Conservation (phyloP, 2,797 vertebrate genomes). For the Catostomus latipinnis region DNA sequence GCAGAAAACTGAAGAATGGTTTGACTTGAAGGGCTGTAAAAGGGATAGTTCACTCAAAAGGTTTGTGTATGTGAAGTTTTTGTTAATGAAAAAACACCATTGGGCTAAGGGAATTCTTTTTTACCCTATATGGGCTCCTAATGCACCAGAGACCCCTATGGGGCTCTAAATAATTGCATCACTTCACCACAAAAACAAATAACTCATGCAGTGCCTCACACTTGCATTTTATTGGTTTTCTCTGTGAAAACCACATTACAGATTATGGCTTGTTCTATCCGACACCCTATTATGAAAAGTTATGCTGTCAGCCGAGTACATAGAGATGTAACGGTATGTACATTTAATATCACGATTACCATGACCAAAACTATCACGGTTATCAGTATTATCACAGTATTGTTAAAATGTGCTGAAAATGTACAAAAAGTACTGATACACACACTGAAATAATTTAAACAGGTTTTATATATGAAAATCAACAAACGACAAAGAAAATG, state of each 20-base stretch:
- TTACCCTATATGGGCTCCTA: background rate
- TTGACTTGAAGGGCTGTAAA: background rate
- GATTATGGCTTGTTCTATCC: background rate
- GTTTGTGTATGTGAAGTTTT: background rate
- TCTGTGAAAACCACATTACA: background rate
- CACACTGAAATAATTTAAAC: no score
- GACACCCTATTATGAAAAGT: background rate
- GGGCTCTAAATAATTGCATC: background rate
- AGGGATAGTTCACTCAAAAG: background rate
- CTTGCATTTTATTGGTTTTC: background rate
- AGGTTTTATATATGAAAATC: no score
- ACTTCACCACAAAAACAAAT: constrained; percentile 10
- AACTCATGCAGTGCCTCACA: background rate
- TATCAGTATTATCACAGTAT: no score
- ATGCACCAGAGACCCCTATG: background rate
- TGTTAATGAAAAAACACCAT: background rate
- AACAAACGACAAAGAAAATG: no score
- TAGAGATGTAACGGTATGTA: no score
- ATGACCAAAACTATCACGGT: no score
- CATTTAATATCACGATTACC: no score
- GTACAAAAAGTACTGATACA: no score
- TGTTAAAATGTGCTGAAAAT: no score
- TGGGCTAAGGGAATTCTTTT: constrained; percentile 28
- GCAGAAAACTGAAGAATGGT: no score
- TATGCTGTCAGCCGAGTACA: no score